Base-by-base conservation (phyloP, 1,140 invertebrate species). In the Habropoda laboriosa region DNA sequence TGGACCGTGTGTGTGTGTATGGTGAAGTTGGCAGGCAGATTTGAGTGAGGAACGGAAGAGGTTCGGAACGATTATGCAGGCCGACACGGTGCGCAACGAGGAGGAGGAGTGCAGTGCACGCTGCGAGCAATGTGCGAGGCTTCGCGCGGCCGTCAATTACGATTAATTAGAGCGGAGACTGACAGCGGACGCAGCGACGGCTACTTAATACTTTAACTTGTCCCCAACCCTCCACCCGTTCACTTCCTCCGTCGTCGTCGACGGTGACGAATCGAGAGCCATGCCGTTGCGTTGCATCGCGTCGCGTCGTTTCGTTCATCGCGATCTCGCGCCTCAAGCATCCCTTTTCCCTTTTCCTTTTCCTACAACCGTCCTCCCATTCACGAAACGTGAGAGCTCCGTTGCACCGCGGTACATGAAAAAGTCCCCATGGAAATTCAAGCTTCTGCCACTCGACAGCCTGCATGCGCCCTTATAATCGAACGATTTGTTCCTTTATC, bases 161-260 rank as follows among this genome's bases (percentile, higher is more conserved):
- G 88, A 93, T 93, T 92, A 93, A 93, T 93, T 93, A 92, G 91
- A 92, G 91, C 92, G 90, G 89, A 92, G 92, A 92, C 91, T 92
- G 91, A 92, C 92, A 92, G 91, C 91, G 92, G 90, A 92, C 91
- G 90, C 91, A 92, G 89, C 91, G 91, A 90, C 90, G 88, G 87
- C 90, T 92, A 91, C 89, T 92, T 92, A 91, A 91, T 89, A 89
- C 88, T 90, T 92, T 89, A 91, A 91, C 89, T 88, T 89, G 89
- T 86, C 86, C 77, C 80, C 86, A 88, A 89, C 88, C 89, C 90
- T 87, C 79, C 86, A 80, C 84, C 78, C 86, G 82, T 87, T 87
- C 86, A 88, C 88, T 90, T 91, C 90, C 89, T 91, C 86, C 85
- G 82, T 84, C 79, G 71, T 78, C 73, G 77, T 81, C 73, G 71